Percentiles rank a stretch among this genome's conserved stretches.
Conservation (phyloP, 2,888 invertebrate genomes). For the Chaetogeoica ovagalla region DNA sequence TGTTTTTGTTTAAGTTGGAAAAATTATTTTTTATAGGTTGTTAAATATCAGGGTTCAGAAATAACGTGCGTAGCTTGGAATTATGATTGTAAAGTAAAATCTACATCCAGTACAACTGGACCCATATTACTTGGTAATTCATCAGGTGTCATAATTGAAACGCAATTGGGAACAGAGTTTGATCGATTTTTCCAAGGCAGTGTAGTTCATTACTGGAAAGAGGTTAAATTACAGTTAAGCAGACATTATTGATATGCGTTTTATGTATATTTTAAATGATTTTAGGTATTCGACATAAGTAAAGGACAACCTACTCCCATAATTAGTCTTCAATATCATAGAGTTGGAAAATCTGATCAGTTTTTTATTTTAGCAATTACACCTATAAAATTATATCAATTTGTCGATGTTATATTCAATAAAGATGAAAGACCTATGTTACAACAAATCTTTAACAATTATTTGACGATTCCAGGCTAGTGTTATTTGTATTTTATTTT, state of each 20-base stretch:
- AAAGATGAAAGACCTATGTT: constrained; percentile 79
- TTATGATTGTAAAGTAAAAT: constrained; percentile 60
- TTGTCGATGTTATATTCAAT: constrained; percentile 73
- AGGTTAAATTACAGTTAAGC: constrained; percentile 64
- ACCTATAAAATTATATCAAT: constrained; percentile 82
- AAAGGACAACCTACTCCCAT: constrained; percentile 77
- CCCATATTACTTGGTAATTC: constrained; percentile 87
- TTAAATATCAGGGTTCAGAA: constrained; percentile 60
- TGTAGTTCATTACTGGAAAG: constrained; percentile 80
- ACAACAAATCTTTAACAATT: constrained; percentile 77
- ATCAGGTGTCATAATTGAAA: constrained; percentile 87
- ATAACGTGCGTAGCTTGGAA: constrained; percentile 93
- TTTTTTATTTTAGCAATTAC: constrained; percentile 85
- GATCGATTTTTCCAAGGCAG: constrained; percentile 80
- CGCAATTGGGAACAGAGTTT: constrained; percentile 78
- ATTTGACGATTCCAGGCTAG: constrained; percentile 69
- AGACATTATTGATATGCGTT: constrained; percentile 41
- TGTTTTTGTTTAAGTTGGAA: not conserved
- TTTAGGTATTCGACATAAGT: constrained; percentile 84
- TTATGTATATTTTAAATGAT: constrained; percentile 55
- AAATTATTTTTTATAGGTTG: constrained; percentile 40
- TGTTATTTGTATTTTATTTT: constrained; percentile 1
- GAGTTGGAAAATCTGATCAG: constrained; percentile 71
- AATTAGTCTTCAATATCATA: constrained; percentile 84
- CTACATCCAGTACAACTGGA: constrained; percentile 66